Conservation (phyloP, 2,797 vertebrate species). For the Limnodromus scolopaceus region DNA sequence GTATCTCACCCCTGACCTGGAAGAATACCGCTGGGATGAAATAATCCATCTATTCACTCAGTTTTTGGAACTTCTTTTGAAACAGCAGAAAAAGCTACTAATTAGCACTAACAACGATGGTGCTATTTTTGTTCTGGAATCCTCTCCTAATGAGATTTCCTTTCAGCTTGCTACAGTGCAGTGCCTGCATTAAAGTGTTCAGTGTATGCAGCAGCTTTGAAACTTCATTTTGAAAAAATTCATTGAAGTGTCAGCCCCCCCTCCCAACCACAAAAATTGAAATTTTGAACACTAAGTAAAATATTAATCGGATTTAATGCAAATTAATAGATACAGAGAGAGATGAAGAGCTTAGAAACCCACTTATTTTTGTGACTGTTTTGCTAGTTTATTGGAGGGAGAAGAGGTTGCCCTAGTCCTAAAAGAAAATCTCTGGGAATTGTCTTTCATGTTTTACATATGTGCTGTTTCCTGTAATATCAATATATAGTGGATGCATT, state of each 20-base stretch:
- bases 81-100: slow-evolving; percentile 25
- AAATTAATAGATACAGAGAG: not conserved
- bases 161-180: slow-evolving; percentile 21
- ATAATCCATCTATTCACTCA: not conserved
- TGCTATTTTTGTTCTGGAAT: not conserved
- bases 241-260: not conserved
- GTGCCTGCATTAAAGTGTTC: not conserved
- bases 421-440: not conserved
- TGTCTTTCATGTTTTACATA: not conserved
- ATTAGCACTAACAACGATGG: not conserved
- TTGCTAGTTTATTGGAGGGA: not conserved
- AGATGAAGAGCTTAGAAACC: not conserved
- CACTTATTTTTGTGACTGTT: not conserved
- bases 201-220: slow-evolving; percentile 16
- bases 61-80: slow-evolving; percentile 13
- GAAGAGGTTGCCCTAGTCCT: not conserved
- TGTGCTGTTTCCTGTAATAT: not conserved
- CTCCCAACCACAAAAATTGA: not conserved
- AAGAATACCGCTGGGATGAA: not conserved
- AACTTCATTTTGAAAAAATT: not conserved
- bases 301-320: slow-evolving; percentile 1
- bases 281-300: not conserved
- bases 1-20: not conserved
- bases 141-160: slow-evolving; percentile 40
- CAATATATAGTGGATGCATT: not conserved